Conservation (phyloP, 2,888 invertebrate species). For the Hoplodrina ambigua region DNA sequence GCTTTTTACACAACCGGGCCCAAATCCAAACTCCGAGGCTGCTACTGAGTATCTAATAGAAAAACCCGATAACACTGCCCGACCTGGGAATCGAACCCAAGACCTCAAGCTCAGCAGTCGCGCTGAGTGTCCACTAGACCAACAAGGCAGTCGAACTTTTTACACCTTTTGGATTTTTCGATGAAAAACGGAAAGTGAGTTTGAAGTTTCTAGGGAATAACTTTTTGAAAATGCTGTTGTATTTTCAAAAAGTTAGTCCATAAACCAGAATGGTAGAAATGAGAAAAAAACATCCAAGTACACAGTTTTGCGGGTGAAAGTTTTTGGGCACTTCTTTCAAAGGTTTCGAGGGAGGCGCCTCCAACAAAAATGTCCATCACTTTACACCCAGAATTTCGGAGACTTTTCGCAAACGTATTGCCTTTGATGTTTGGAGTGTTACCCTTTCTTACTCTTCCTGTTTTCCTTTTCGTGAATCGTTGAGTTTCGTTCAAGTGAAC, state of each 20-base stretch:
- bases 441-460: slow-evolving; percentile 70
- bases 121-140: too few relatives aligned
- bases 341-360: slow-evolving; percentile 72
- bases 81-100: too few relatives aligned
- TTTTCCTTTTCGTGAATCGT: slow-evolving; percentile 70
- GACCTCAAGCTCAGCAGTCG: too few relatives aligned
- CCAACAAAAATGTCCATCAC: slow-evolving; percentile 71
- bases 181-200: neutral
- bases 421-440: slow-evolving; percentile 79
- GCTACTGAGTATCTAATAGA: too few relatives aligned
- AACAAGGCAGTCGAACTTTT: too few relatives aligned
- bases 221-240: slow-evolving; percentile 1
- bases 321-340: slow-evolving; percentile 67
- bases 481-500: slow-evolving; percentile 54
- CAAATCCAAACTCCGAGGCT: too few relatives aligned
- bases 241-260: slow-evolving; percentile 38
- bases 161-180: too few relatives aligned
- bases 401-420: slow-evolving; percentile 72
- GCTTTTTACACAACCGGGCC: too few relatives aligned
- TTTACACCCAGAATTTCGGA: slow-evolving; percentile 65
- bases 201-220: slow-evolving; percentile 7
- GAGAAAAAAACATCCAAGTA: slow-evolving; percentile 42
- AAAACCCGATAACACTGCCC: too few relatives aligned
- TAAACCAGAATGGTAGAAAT: slow-evolving; percentile 34
- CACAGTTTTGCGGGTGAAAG: slow-evolving; percentile 63